Evolutionary conservation across 2,113 vertebrate genomes (phyloP), one percentile per base, ranked within the genome.

Genomic region (Pelvicachromis taeniatus): DNA sequence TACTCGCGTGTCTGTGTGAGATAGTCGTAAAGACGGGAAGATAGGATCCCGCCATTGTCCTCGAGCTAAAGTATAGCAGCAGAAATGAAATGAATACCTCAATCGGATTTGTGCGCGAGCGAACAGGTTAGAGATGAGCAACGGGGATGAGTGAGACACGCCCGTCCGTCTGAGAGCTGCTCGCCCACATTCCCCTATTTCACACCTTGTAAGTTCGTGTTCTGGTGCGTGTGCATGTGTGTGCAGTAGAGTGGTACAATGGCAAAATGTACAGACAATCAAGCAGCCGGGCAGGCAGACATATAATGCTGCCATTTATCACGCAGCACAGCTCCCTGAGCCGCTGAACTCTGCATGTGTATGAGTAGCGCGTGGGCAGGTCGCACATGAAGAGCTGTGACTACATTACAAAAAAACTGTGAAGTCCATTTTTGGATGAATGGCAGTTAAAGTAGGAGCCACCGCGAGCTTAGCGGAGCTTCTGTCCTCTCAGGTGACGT

Each of bases 301-400:
- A 78, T 58, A 13, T 6, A 77, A 85, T 29, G 48, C 80, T 80
- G 77, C 80, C 84, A 86, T 81, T 84, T 77, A 79, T 83, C 85
- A 52, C 73, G 73, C 85, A 14, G 77, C 31, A 2, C 65, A 50
- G 73, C 85, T 77, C 80, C 14, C 14, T 87, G 70, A 78, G 48
- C 31, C 38, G 1, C 26, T 33, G 14, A 31, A 45, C 55, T 48
- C 35, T 45, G 56, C 56, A 10, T 80, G 77, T 9, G 56, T 21
- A 56, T 40, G 23, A 33, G 56, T 3, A 48, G 50, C 45, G 48
- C 3, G 58, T n/a, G 63, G 26, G 82, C 19, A 1, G 80, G 89
- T 91, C 85, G 83, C 82, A 90, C 73, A 83, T 58, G 81, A 84
- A 63, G 42, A 55, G 88, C 65, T 87, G 50, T 23, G 82, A 82